phyloP scores from a whole-genome alignment of 2,113 vertebrate species.

The Sylvilagus bachmani region DNA sequence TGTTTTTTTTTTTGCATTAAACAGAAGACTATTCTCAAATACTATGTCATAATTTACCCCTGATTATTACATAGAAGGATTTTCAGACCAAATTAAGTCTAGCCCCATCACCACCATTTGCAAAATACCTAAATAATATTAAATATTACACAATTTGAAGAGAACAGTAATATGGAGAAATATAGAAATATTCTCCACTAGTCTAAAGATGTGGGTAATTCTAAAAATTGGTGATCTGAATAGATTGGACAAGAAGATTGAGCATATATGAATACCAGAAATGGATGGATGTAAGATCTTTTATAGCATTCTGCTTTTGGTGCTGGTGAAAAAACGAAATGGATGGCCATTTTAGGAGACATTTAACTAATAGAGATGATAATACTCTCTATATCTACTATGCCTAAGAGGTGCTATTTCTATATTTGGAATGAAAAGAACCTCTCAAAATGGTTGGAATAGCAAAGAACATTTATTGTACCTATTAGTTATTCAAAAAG shows the following conservation, averaged over 20 bases:
- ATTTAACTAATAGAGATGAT: background rate
- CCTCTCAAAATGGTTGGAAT: background rate
- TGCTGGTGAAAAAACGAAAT: background rate
- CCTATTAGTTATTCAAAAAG: background rate
- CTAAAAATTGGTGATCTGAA: background rate
- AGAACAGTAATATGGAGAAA: background rate
- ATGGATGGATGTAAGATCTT: background rate
- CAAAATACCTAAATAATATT: background rate
- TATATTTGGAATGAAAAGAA: background rate
- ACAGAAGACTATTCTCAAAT: background rate
- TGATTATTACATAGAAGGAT: slow-evolving; percentile 5
- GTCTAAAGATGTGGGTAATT: background rate
- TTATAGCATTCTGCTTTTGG: background rate
- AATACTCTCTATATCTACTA: background rate
- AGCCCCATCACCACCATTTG: background rate
- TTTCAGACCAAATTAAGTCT: slow-evolving; percentile 24
- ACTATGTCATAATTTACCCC: background rate
- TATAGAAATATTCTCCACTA: background rate
- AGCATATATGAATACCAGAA: background rate
- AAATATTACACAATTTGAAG: background rate
- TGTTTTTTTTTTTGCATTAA: slow-evolving; percentile 38
- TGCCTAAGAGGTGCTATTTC: background rate
- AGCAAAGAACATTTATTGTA: background rate
- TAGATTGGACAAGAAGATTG: background rate
- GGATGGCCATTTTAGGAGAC: background rate